A percentile compares a stretch with the other conserved stretches of the same genome.
These are phyloP conservation scores for Hippoglossus stenolepis DNA, from an alignment of 2,113 vertebrate species.

Conservation along the genomic window DNA sequence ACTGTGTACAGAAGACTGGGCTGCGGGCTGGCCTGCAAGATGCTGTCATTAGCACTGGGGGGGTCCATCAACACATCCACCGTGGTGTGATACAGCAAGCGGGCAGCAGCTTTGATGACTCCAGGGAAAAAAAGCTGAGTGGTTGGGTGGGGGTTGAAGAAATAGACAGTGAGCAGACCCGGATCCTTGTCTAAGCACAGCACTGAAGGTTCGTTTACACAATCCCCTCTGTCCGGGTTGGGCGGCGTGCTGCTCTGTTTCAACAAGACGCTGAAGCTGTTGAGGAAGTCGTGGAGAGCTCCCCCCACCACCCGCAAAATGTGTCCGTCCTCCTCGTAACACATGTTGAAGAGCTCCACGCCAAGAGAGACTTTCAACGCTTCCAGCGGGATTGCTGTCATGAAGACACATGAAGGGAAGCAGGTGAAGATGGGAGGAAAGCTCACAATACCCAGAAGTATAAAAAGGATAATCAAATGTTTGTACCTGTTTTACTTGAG, in stretches of 20 bases:
- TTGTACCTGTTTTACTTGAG: conserved; percentile 89
- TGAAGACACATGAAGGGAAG: conserved; percentile 21
- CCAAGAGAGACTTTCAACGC: conserved; percentile 87
- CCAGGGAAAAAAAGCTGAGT: conserved; percentile 93
- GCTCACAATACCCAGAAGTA: background rate
- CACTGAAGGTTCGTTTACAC: conserved; percentile 90
- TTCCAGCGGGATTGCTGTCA: conserved; percentile 87
- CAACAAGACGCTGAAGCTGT: conserved; percentile 96
- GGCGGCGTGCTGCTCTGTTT: conserved; percentile 89
- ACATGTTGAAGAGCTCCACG: conserved; percentile 93
- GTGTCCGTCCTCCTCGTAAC: conserved; percentile 95
- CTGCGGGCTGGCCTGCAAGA: conserved; percentile 89
- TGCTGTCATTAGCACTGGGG: conserved; percentile 84
- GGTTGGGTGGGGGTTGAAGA: conserved; percentile 90
- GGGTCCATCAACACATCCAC: conserved; percentile 90
- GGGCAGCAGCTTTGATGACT: conserved; percentile 93
- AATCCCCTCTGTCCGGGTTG: conserved; percentile 63
- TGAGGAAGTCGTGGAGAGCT: conserved; percentile 96
- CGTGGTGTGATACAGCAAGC: conserved; percentile 87
- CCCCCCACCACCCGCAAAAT: conserved; percentile 94
- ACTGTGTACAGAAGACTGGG: conserved; percentile 92
- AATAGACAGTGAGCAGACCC: conserved; percentile 92
- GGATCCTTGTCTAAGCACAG: conserved; percentile 96
- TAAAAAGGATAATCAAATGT: background rate
- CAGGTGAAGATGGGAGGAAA: background rate